Evolutionary conservation across 2,113 vertebrate genomes (phyloP).

Genomic region (Podocnemis expansa): DNA sequence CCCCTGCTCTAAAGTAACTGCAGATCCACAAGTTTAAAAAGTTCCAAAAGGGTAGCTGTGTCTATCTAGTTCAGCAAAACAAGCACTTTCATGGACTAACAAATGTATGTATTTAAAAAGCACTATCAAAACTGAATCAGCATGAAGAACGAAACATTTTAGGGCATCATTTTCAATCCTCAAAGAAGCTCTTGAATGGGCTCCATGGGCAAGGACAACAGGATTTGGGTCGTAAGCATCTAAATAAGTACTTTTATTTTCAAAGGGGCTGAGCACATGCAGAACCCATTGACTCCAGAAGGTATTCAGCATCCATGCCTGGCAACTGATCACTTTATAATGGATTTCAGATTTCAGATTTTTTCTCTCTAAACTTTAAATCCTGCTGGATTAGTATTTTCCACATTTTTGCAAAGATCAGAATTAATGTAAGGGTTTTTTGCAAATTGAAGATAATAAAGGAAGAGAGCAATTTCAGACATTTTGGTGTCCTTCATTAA

Average conservation of each 20-base stretch:
- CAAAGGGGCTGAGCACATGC: background rate
- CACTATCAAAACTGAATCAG: conserved; percentile 31
- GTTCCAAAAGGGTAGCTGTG: too few species aligned
- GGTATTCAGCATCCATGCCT: background rate
- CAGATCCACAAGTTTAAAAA: conserved; percentile 42
- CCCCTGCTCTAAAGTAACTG: too few species aligned
- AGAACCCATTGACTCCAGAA: background rate
- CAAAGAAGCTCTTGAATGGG: conserved; percentile 46
- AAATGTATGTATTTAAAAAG: conserved; percentile 20
- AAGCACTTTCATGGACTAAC: too few species aligned
- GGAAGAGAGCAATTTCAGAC: conserved; percentile 55
- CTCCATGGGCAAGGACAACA: conserved; percentile 13
- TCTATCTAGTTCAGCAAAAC: too few species aligned
- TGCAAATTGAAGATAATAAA: conserved; percentile 6
- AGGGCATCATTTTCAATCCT: conserved; percentile 62
- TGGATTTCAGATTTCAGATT: background rate
- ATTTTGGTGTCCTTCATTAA: conserved; percentile 57
- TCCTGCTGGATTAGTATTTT: background rate
- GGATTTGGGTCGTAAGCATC: background rate
- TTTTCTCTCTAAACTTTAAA: background rate
- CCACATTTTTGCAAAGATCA: conserved; percentile 64
- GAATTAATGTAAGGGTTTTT: conserved; percentile 49
- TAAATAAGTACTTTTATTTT: background rate
- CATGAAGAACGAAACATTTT: conserved; percentile 61
- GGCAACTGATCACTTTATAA: background rate